Conservation (phyloP, 2,113 vertebrate genomes). For the Petroica traversi region DNA sequence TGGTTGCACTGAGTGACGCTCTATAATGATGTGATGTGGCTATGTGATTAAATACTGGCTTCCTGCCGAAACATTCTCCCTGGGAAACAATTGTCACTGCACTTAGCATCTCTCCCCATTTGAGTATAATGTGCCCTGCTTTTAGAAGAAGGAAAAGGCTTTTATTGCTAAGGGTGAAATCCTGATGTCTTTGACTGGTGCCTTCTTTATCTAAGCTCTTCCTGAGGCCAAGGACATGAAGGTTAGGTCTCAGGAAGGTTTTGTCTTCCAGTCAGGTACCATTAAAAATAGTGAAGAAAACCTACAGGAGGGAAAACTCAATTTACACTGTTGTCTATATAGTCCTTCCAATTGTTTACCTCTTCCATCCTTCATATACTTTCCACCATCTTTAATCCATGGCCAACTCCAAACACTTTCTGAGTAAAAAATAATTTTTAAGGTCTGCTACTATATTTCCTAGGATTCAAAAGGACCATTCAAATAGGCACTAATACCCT, state of each 20-base stretch:
- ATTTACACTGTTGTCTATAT: background rate
- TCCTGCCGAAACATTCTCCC: conserved; percentile 66
- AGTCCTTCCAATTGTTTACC: background rate
- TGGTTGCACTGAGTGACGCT: conserved; percentile 55
- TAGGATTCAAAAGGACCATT: background rate
- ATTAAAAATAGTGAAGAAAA: background rate
- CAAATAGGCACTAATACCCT: background rate
- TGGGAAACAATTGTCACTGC: conserved; percentile 64
- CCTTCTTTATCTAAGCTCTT: conserved; percentile 13
- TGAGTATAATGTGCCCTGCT: background rate
- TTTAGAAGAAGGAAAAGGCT: conserved; percentile 2
- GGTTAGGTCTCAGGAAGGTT: background rate
- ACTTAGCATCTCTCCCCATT: conserved; percentile 49
- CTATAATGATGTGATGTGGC: conserved; percentile 68
- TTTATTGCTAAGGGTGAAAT: background rate
- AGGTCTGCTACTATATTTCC: background rate
- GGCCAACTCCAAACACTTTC: background rate
- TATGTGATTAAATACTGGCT: conserved; percentile 71
- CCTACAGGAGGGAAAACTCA: background rate
- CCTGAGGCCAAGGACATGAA: background rate
- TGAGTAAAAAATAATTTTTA: background rate
- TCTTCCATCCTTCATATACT: background rate
- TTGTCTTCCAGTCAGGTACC: background rate
- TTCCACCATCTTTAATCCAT: background rate
- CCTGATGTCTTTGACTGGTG: background rate